These are phyloP conservation scores for Tiliqua scincoides DNA, from an alignment of 2,113 vertebrate genomes.

Conservation along the genomic window DNA sequence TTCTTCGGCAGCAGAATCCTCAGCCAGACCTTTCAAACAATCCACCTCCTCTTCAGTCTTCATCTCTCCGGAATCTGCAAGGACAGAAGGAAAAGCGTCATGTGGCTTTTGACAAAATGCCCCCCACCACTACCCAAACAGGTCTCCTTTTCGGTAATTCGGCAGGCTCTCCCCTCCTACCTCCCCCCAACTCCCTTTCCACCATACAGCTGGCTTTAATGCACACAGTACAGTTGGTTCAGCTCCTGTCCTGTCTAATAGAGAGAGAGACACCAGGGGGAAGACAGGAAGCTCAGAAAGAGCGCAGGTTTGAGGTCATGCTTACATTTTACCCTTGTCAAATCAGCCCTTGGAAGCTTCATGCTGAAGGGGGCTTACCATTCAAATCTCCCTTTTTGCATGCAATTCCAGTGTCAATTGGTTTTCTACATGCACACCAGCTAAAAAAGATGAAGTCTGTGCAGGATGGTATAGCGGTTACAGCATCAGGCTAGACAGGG, in stretches of 20 bases:
- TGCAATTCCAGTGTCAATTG: too few relatives aligned
- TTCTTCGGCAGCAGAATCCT: slow-evolving; percentile 16
- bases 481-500: too few relatives aligned
- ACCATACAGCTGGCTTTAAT: slow-evolving; percentile 33
- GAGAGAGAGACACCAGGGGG: slow-evolving; percentile 13
- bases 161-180: not conserved
- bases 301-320: not conserved
- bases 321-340: too few relatives aligned
- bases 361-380: too few relatives aligned
- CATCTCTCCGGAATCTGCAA: slow-evolving; percentile 70
- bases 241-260: slow-evolving; percentile 10
- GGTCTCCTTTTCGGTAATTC: not conserved
- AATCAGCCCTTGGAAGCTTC: too few relatives aligned
- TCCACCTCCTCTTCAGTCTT: slow-evolving; percentile 76
- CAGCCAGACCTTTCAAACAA: slow-evolving; percentile 25
- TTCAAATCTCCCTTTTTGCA: too few relatives aligned
- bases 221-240: slow-evolving; percentile 16
- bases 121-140: not conserved
- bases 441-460: too few relatives aligned
- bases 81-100: slow-evolving; percentile 45
- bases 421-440: too few relatives aligned
- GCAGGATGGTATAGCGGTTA: too few relatives aligned
- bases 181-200: not conserved
- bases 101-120: slow-evolving; percentile 23
- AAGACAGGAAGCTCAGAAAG: not conserved